Evolutionary conservation across 2,888 invertebrate genomes (phyloP).

Genomic region (Adineta ricciae): DNA sequence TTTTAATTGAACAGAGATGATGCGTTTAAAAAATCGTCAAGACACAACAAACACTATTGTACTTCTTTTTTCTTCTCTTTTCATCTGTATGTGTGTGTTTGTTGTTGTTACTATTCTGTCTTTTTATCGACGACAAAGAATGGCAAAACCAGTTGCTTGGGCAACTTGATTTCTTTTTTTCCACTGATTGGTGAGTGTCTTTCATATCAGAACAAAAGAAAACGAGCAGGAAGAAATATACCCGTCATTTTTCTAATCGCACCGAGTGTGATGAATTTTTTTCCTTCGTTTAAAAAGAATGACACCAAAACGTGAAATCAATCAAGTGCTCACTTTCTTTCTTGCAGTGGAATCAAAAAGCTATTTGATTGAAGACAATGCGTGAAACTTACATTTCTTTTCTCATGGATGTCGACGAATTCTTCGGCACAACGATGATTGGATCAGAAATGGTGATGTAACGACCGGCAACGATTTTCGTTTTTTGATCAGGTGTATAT

Average conservation of each 20-base stretch:
- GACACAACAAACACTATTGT: background rate
- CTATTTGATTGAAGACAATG: too few species aligned
- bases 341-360: background rate
- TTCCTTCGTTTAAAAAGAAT: background rate
- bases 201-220: background rate
- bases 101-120: background rate
- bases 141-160: background rate
- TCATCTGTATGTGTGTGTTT: background rate
- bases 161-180: background rate
- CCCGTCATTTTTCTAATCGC: background rate
- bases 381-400: background rate
- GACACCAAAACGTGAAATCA: background rate
- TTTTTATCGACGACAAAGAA: background rate
- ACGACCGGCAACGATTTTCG: conserved; percentile 41
- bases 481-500: conserved; percentile 39
- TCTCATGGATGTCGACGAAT: background rate
- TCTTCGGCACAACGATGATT: background rate
- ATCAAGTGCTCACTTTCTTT: background rate
- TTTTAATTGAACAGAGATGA: background rate
- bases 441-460: conserved; percentile 35
- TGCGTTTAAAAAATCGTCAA: background rate
- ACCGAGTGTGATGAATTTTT: background rate
- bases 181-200: background rate
- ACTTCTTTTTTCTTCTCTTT: background rate
- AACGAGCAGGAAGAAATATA: background rate